These are phyloP conservation scores for Ornithoptera priamus DNA, from an alignment of 2,888 invertebrate genomes.

Conservation along the genomic window DNA sequence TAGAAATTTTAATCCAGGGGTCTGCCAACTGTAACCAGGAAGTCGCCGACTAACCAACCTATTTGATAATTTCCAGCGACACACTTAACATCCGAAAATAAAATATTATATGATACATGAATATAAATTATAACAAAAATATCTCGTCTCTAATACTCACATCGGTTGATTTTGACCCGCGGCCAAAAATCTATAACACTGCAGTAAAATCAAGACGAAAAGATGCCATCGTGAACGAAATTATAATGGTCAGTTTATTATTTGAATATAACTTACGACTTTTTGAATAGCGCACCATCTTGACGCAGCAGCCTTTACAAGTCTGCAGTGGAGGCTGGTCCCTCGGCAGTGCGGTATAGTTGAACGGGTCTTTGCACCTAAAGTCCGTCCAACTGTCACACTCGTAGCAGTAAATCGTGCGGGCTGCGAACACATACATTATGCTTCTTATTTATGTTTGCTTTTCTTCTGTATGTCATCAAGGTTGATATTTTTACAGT, in stretches of 20 bases:
- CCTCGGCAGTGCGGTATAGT: conserved; percentile 92
- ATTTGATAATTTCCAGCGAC: no score
- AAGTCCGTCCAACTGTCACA: conserved; percentile 96
- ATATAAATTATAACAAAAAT: no score
- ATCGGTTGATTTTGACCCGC: no score
- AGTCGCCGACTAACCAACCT: no score
- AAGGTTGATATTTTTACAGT: neutral
- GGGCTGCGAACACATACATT: conserved; percentile 78
- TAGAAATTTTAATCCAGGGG: no score
- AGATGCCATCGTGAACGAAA: neutral
- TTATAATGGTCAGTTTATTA: neutral
- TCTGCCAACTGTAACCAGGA: no score
- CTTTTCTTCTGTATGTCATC: neutral
- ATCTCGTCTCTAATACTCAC: no score
- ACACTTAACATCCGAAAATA: no score
- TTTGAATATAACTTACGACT: conserved; percentile 86
- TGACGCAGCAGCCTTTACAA: conserved; percentile 96
- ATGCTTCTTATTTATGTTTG: conserved; percentile 1
- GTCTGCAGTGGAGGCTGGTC: conserved; percentile 93
- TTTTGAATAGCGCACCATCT: conserved; percentile 95
- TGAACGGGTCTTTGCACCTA: conserved; percentile 95
- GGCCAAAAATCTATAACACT: no score
- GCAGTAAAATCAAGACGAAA: neutral
- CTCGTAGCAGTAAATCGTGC: conserved; percentile 95
- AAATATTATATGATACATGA: no score